Evolutionary conservation across 2,888 invertebrate species (phyloP).

Genomic region (Eupithecia exiguata): DNA sequence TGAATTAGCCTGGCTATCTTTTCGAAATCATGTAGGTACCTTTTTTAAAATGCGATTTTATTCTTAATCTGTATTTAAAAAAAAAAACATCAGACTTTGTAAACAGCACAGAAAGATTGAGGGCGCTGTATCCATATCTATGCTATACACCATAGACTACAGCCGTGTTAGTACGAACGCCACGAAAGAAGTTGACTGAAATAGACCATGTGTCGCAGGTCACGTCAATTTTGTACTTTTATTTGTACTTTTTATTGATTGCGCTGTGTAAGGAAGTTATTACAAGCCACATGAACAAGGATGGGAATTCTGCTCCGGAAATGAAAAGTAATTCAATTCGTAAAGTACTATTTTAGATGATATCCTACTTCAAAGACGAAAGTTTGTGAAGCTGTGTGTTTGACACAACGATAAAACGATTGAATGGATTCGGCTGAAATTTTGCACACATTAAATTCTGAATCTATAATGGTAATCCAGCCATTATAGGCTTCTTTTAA

Average conservation of each 20-base stretch:
- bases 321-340: not conserved
- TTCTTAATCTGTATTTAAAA: no score
- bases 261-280: slow-evolving; percentile 38
- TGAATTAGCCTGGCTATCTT: not conserved
- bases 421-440: not conserved
- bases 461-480: not conserved
- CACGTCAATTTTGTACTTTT: slow-evolving; percentile 58
- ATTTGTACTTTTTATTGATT: slow-evolving; percentile 64
- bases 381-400: not conserved
- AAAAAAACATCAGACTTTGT: no score
- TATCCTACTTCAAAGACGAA: not conserved
- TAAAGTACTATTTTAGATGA: not conserved
- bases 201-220: slow-evolving; percentile 52
- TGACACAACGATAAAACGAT: not conserved
- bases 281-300: slow-evolving; percentile 25
- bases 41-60: not conserved
- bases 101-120: not conserved
- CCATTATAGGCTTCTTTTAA: not conserved
- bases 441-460: not conserved
- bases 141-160: not conserved
- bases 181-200: slow-evolving; percentile 31
- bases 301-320: slow-evolving; percentile 40
- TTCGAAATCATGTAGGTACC: not conserved
- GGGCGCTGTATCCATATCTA: not conserved
- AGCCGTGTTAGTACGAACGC: not conserved